These are phyloP conservation scores for Phrynosoma platyrhinos DNA, from an alignment of 2,113 vertebrate genomes.

Conservation along the genomic window DNA sequence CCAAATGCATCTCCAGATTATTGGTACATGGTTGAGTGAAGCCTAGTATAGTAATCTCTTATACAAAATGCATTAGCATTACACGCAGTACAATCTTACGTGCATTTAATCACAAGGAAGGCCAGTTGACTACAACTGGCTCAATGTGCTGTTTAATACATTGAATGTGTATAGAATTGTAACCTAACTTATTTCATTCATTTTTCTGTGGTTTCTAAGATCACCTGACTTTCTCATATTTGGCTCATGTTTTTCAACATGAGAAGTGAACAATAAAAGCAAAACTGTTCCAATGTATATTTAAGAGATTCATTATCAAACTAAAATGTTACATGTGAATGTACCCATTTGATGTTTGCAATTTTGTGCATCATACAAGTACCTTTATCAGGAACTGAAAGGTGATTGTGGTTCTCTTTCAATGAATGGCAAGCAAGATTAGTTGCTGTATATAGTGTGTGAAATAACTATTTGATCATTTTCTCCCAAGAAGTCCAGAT, in stretches of 20 bases:
- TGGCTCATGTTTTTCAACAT: not conserved
- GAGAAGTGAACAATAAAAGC: not conserved
- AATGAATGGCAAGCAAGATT: not conserved
- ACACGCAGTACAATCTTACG: too few species aligned
- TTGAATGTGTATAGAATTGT: too few species aligned
- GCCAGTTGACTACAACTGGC: too few species aligned
- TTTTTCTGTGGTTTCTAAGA: not conserved
- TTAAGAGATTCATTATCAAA: not conserved
- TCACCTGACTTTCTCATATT: not conserved
- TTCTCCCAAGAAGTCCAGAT: slow-evolving; percentile 14
- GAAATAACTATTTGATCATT: not conserved
- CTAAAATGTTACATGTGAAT: not conserved
- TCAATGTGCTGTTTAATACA: too few species aligned
- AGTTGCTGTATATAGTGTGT: not conserved
- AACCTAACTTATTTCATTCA: not conserved
- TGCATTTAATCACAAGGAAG: too few species aligned
- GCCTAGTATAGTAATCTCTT: not conserved
- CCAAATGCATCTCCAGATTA: not conserved
- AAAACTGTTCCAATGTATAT: not conserved
- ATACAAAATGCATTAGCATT: not conserved
- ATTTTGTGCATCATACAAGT: not conserved
- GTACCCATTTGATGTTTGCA: not conserved
- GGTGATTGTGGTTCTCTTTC: not conserved
- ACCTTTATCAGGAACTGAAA: not conserved
- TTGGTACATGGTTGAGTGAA: not conserved